phyloP scores from a whole-genome alignment of 2,113 vertebrate genomes.

The Misgurnus mizolepis region DNA sequence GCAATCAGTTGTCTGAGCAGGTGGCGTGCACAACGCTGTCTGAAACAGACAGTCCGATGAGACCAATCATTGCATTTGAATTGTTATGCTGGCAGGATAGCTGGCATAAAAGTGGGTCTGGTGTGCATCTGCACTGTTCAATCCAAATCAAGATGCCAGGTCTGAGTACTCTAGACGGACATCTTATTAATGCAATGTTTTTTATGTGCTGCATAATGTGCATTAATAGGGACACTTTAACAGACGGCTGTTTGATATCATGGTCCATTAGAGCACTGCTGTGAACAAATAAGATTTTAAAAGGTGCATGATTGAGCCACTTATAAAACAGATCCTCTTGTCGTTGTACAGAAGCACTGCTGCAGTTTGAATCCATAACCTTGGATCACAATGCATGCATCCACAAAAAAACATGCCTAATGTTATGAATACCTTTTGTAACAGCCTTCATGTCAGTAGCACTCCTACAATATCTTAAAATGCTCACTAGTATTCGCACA shows the following conservation, averaged over 20 bases:
- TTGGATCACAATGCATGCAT: too few relatives aligned
- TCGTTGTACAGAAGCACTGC: not conserved
- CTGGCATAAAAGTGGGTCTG: not conserved
- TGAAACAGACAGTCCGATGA: constrained; percentile 3
- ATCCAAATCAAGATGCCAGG: not conserved
- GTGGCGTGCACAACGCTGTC: not conserved
- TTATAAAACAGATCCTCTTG: too few relatives aligned
- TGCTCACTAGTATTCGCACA: not conserved
- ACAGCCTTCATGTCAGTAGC: too few relatives aligned
- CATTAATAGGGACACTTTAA: not conserved
- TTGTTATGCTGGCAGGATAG: not conserved
- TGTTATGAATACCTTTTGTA: too few relatives aligned
- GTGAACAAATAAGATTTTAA: not conserved
- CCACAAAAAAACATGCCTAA: too few relatives aligned
- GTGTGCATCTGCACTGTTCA: not conserved
- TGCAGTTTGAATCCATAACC: not conserved
- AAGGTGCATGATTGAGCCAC: not conserved
- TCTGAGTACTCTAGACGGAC: not conserved
- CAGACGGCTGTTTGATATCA: not conserved
- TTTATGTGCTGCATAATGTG: not conserved
- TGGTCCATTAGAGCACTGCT: not conserved
- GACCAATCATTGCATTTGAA: not conserved
- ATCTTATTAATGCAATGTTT: not conserved
- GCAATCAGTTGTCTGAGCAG: constrained; percentile 7
- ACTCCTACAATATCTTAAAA: not conserved